Evolutionary conservation across 2,888 invertebrate species (phyloP).

Genomic region (Toxonevra muliebris): DNA sequence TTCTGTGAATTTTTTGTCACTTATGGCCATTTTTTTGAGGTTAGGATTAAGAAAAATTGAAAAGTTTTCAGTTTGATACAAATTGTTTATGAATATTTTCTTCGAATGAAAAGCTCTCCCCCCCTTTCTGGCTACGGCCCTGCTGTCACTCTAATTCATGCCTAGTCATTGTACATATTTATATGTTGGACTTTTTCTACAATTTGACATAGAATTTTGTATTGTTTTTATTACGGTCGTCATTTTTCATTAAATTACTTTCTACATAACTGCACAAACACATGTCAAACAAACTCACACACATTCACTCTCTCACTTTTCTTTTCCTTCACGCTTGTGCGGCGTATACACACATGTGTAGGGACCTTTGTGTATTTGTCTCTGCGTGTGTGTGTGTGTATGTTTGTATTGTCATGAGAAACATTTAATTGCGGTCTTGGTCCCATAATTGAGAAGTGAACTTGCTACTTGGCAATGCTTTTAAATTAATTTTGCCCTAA

Average conservation of each 20-base stretch:
- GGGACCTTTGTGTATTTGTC: background rate
- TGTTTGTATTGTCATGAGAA: constrained; percentile 17
- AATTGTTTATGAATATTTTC: no score
- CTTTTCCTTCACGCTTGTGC: constrained; percentile 31
- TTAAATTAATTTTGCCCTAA: background rate
- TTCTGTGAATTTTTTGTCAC: no score
- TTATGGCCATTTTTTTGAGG: no score
- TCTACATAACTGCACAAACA: constrained; percentile 25
- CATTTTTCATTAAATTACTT: constrained; percentile 50
- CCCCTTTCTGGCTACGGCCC: no score
- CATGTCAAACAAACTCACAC: background rate
- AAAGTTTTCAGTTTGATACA: no score
- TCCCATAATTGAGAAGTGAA: background rate
- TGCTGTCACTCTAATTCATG: no score
- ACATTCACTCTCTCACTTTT: background rate
- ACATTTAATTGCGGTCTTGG: background rate
- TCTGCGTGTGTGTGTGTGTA: constrained; percentile 29
- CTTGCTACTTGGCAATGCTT: constrained; percentile 3
- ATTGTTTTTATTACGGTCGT: constrained; percentile 46
- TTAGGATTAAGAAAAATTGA: no score
- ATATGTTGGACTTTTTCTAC: background rate
- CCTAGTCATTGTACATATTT: no score
- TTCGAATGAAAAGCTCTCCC: no score
- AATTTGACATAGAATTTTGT: background rate
- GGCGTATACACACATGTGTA: constrained; percentile 25